Evolutionary conservation across 2,113 vertebrate genomes (phyloP).

Genomic region (Cyprichromis sp.): DNA sequence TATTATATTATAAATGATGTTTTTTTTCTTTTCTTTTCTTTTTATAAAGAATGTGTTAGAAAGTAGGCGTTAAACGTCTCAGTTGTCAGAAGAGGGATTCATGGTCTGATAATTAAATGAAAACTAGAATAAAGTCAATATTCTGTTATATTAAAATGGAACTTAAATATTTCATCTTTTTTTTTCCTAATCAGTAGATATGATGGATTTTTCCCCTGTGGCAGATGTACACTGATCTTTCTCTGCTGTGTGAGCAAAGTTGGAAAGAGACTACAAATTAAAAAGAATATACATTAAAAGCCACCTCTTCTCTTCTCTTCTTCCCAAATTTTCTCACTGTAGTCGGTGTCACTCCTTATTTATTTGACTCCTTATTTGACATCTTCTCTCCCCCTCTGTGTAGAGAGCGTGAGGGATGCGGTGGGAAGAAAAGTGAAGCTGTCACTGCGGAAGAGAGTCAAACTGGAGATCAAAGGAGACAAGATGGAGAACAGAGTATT

Average conservation of each 20-base stretch:
- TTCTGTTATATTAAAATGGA: neutral
- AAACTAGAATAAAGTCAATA: neutral
- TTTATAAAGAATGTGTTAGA: neutral
- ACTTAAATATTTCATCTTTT: neutral
- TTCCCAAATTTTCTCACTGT: neutral
- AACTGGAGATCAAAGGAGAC: slow-evolving; percentile 92
- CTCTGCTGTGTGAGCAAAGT: neutral
- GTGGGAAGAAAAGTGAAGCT: slow-evolving; percentile 93
- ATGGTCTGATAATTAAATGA: neutral
- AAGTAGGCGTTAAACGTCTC: neutral
- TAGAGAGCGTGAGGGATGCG: slow-evolving; percentile 84
- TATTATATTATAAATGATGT: accelerated
- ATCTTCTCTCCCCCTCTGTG: neutral
- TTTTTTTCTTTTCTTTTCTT: neutral
- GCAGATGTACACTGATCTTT: neutral
- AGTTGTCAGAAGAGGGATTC: neutral
- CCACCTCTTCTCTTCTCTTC: neutral
- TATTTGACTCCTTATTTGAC: neutral
- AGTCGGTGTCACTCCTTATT: neutral
- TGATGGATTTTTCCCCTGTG: neutral
- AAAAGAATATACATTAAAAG: neutral
- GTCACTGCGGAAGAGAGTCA: slow-evolving; percentile 88
- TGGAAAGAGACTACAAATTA: neutral
- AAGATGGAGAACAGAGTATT: slow-evolving; percentile 92
- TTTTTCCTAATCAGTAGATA: neutral